Evolutionary conservation across 2,888 invertebrate genomes (phyloP).

Genomic region (Acleris holmiana): DNA sequence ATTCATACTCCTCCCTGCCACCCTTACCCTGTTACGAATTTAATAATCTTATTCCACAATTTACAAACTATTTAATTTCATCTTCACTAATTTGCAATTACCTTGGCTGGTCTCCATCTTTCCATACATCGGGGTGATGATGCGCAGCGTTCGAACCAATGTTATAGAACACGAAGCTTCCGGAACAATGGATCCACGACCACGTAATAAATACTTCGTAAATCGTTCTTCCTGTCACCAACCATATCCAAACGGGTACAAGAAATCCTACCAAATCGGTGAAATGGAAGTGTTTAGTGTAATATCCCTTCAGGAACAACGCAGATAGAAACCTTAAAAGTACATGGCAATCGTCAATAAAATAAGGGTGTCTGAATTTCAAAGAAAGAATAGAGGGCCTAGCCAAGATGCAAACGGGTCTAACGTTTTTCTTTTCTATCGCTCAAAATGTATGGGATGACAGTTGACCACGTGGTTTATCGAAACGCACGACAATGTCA

Average conservation of each 20-base stretch:
- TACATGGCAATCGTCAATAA: too few species aligned
- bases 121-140: slow-evolving; percentile 91
- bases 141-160: slow-evolving; percentile 91
- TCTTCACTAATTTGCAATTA: slow-evolving; percentile 53
- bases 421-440: too few species aligned
- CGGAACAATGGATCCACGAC: slow-evolving; percentile 82
- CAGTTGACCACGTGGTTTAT: too few species aligned
- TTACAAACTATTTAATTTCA: too few species aligned
- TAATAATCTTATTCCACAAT: too few species aligned
- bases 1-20: too few species aligned
- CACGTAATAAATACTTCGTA: slow-evolving; percentile 75
- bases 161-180: slow-evolving; percentile 85
- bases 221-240: slow-evolving; percentile 59
- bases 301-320: slow-evolving; percentile 59
- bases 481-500: too few species aligned
- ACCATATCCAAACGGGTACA: slow-evolving; percentile 73
- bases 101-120: slow-evolving; percentile 90
- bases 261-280: slow-evolving; percentile 65
- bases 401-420: too few species aligned
- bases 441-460: too few species aligned
- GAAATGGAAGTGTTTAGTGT: slow-evolving; percentile 62
- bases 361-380: too few species aligned
- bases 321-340: slow-evolving; percentile 54
- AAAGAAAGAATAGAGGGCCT: too few species aligned
- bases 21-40: too few species aligned